Evolutionary conservation across 1,140 invertebrate genomes (phyloP), one percentile per base, ranked within the genome.

Genomic region (Laupala kohalensis): DNA sequence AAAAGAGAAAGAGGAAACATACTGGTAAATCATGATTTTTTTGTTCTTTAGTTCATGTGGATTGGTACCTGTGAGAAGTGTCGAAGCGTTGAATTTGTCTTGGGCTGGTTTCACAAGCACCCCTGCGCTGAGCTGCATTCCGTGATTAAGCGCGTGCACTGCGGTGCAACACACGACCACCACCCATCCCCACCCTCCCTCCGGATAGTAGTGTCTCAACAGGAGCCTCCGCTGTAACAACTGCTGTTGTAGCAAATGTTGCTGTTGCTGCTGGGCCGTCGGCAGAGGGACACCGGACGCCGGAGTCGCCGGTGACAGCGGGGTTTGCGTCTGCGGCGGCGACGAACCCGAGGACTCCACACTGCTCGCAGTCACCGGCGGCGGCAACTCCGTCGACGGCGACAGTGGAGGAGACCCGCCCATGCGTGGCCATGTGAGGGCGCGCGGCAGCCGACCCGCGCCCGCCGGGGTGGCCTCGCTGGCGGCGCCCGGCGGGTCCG

Each of bases 171-270:
- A 85, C 9, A 79, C 81, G 25, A 84, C 79, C 28, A 88, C 80
- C 29, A 87, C 82, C 81, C 85, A 88, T 15, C 87, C 87, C 87
- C 87, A 88, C 3, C 85, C 85, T 15, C 86, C 86, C 75, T 87
- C 86, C 0, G 85, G 85, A 74, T 86, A 88, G 77, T 86, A 86
- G 72, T 88, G 85, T 75, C 83, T 77, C 9, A 53, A 19, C 1
- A 53, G 37, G 9, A 53, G 37, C 37, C 37, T 53, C 37, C 37
- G 1, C 37, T 53, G 37, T 19, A 2, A 19, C 37, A 53, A 19
- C 37, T 53, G 37, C 37, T 53, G 37, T 19, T 53, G 37, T 19
- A 53, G 37, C 9, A 53, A 19, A 9, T 53, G 37, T 19, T 53
- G 37, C 37, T 53, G 37, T 19, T 53, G 37, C 1, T 9, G 9